These are phyloP conservation scores for Lithosia quadra DNA, from an alignment of 2,888 invertebrate genomes.

Conservation along the genomic window DNA sequence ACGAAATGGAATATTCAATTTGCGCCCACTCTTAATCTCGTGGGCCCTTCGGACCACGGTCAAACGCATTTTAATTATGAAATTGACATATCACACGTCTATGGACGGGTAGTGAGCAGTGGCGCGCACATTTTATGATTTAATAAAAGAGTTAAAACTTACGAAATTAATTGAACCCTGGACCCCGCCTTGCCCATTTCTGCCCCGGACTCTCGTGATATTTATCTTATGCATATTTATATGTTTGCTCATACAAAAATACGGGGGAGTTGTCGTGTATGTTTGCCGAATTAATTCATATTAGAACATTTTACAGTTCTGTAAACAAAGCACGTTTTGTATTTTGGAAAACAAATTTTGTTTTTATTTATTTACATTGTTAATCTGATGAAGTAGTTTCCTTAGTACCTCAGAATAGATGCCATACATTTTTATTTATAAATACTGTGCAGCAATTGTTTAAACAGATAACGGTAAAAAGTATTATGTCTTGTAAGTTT, in stretches of 20 bases:
- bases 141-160: conserved; percentile 84
- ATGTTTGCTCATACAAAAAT: conserved; percentile 75
- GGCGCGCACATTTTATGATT: conserved; percentile 78
- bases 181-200: conserved; percentile 65
- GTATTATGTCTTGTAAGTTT: conserved; percentile 59
- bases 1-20: conserved; percentile 73
- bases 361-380: too few species aligned
- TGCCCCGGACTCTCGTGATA: conserved; percentile 70
- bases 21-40: conserved; percentile 76
- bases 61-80: conserved; percentile 86
- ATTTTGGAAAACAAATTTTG: conserved; percentile 32
- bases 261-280: conserved; percentile 66
- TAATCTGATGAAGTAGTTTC: conserved; percentile 17
- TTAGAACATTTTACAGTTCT: conserved; percentile 47
- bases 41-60: conserved; percentile 74
- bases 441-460: conserved; percentile 33
- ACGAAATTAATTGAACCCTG: conserved; percentile 76
- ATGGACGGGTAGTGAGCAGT: conserved; percentile 57
- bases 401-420: background rate
- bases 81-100: conserved; percentile 83
- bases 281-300: conserved; percentile 70
- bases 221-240: conserved; percentile 85
- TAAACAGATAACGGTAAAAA: conserved; percentile 53
- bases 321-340: conserved; percentile 19
- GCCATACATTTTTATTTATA: conserved; percentile 16